Evolutionary conservation across 2,888 invertebrate genomes (phyloP).

Genomic region (Cetonia aurata): DNA sequence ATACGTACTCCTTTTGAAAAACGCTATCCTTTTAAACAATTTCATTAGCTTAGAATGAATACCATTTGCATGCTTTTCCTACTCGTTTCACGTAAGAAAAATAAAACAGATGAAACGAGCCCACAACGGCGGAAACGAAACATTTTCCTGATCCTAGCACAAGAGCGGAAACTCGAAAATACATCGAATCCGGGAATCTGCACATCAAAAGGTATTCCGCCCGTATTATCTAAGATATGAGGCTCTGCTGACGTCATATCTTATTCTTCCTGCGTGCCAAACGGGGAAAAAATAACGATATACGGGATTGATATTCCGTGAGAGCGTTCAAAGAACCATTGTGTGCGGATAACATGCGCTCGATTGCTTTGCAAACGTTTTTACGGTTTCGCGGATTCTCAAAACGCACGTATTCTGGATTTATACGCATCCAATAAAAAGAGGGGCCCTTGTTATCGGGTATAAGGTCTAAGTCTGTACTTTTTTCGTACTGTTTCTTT

Average conservation of each 20-base stretch:
- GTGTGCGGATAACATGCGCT: slow-evolving; percentile 4
- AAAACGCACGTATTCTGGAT: not conserved
- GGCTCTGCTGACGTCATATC: slow-evolving; percentile 13
- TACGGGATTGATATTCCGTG: slow-evolving; percentile 6
- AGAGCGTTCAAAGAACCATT: slow-evolving; percentile 19
- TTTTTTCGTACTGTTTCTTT: too few species aligned
- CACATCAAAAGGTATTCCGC: slow-evolving; percentile 9
- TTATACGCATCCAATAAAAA: slow-evolving; percentile 20
- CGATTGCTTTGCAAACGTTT: slow-evolving; percentile 13
- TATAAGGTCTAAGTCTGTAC: too few species aligned
- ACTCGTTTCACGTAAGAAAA: too few species aligned
- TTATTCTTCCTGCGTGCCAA: slow-evolving; percentile 1
- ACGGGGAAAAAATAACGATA: slow-evolving; percentile 7
- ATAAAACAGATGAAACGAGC: too few species aligned
- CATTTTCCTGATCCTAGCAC: too few species aligned
- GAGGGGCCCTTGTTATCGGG: not conserved
- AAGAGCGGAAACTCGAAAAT: too few species aligned
- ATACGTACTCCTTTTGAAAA: too few species aligned
- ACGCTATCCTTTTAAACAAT: too few species aligned
- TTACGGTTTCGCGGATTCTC: slow-evolving; percentile 14
- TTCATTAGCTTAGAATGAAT: too few species aligned
- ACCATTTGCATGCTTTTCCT: too few species aligned
- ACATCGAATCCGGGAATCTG: too few species aligned
- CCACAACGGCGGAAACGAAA: too few species aligned
- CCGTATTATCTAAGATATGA: not conserved